phyloP scores from a whole-genome alignment of 1,140 invertebrate genomes.

The Eubasilissa regina region DNA sequence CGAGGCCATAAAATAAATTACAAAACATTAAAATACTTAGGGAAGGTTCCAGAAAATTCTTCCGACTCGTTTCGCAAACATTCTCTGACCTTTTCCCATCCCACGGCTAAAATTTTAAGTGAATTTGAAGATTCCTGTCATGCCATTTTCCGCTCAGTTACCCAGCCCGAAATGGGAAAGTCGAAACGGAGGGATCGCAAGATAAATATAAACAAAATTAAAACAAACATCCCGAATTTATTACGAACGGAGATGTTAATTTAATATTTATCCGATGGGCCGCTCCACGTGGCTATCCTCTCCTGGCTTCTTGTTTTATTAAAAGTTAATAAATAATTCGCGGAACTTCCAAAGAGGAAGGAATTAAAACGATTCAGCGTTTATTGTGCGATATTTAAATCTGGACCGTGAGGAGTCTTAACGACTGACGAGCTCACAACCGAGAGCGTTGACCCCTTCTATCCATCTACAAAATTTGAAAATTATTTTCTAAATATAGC shows the following conservation, averaged over 20 bases:
- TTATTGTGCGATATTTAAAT: neutral
- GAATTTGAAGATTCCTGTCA: constrained; percentile 33
- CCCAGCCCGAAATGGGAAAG: neutral
- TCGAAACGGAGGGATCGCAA: constrained; percentile 2
- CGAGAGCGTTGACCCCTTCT: no score
- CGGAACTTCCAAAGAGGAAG: neutral
- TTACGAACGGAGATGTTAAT: constrained; percentile 3
- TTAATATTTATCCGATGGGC: constrained; percentile 26
- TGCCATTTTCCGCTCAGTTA: constrained; percentile 33
- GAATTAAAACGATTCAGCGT: neutral
- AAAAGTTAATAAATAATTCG: neutral
- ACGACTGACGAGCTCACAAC: no score
- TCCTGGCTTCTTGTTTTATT: neutral
- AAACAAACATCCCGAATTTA: constrained; percentile 25
- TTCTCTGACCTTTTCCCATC: constrained; percentile 36
- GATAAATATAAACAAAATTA: constrained; percentile 27
- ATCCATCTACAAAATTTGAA: no score
- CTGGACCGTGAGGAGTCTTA: no score
- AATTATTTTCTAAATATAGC: no score
- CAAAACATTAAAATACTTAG: constrained; percentile 56
- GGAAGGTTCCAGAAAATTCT: constrained; percentile 44
- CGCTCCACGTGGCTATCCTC: neutral
- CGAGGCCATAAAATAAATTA: constrained; percentile 52
- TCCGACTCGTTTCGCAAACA: constrained; percentile 52
- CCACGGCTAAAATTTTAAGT: constrained; percentile 9